These are phyloP conservation scores for Clepsis dumicolana DNA, from an alignment of 2,888 invertebrate species.

Conservation along the genomic window DNA sequence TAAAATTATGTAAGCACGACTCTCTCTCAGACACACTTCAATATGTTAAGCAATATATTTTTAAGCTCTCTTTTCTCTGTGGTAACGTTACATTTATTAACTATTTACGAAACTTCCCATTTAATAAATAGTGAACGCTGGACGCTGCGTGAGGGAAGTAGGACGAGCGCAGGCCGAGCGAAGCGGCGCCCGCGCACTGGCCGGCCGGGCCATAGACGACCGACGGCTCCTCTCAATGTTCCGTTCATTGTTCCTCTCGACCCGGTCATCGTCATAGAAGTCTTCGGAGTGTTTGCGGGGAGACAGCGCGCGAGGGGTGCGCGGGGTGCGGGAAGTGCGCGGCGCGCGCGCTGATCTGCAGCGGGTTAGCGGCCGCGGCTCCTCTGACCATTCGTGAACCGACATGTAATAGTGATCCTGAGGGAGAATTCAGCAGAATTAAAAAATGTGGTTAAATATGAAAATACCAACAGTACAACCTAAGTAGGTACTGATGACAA, in stretches of 20 bases:
- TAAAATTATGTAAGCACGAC: too few species aligned
- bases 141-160: conserved; percentile 72
- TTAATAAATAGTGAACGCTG: conserved; percentile 79
- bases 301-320: conserved; percentile 63
- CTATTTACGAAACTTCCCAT: background rate
- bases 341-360: conserved; percentile 73
- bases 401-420: conserved; percentile 76
- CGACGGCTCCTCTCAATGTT: conserved; percentile 72
- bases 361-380: conserved; percentile 70
- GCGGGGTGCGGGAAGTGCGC: conserved; percentile 57
- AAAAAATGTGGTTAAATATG: background rate
- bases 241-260: conserved; percentile 67
- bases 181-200: conserved; percentile 71
- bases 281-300: conserved; percentile 56
- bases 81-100: background rate
- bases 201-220: conserved; percentile 64
- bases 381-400: conserved; percentile 70
- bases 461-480: background rate
- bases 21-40: background rate
- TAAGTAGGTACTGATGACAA: background rate
- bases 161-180: conserved; percentile 69
- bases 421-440: conserved; percentile 44
- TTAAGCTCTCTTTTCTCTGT: background rate
- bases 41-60: background rate
- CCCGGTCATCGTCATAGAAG: conserved; percentile 60